These are phyloP conservation scores for Seira ritae DNA, from an alignment of 2,888 invertebrate genomes.

Conservation along the genomic window DNA sequence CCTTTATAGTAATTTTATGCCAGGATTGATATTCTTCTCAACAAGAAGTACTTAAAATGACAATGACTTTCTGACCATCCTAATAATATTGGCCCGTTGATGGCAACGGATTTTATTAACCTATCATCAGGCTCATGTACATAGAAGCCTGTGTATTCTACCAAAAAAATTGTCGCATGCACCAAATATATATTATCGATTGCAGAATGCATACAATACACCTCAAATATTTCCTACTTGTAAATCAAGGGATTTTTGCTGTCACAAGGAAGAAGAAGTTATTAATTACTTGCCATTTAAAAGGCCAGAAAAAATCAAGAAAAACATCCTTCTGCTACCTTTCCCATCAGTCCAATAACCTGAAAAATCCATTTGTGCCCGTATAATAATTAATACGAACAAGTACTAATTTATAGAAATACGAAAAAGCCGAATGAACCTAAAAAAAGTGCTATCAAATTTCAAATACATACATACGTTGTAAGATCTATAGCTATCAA, in stretches of 20 bases:
- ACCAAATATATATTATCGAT: neutral
- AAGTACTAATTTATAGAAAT: neutral
- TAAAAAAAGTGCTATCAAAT: no score
- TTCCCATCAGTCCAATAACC: neutral
- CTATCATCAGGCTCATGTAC: no score
- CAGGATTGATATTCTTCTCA: no score
- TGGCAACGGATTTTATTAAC: no score
- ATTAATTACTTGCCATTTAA: neutral
- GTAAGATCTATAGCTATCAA: conserved; percentile 6
- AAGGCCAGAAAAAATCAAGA: neutral
- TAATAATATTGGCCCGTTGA: no score
- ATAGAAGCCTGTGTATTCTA: no score
- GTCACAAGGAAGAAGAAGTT: neutral
- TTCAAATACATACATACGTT: neutral
- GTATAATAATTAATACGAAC: neutral
- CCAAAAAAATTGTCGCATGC: conserved; percentile 6
- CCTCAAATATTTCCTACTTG: neutral
- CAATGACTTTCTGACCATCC: no score
- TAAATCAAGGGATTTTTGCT: neutral
- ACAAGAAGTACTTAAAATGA: no score
- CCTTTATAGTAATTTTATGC: no score
- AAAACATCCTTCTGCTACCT: conserved; percentile 1
- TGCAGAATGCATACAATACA: neutral
- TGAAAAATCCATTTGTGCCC: conserved; percentile 11
- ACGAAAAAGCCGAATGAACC: neutral